A percentile compares a stretch with the other conserved stretches of the same genome.
Conservation (phyloP, 2,888 invertebrate species). For the Campoletis raptor region DNA sequence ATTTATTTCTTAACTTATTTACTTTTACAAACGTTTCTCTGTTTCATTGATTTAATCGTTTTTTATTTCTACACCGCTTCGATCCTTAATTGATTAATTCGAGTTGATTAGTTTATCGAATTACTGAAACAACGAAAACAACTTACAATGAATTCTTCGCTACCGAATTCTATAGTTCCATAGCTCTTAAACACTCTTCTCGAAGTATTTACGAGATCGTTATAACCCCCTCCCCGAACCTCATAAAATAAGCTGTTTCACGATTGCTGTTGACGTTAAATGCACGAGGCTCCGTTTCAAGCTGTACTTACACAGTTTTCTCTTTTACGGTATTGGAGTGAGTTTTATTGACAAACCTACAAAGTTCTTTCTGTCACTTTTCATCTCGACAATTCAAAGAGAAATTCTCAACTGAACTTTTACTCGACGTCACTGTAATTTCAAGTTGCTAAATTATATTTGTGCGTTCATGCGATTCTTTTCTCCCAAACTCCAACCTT, state of each 20-base stretch:
- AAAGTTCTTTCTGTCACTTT: not conserved
- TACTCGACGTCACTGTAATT: not conserved
- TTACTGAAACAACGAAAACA: not conserved
- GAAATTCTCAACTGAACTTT: not conserved
- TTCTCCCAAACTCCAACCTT: not conserved
- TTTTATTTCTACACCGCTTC: not conserved
- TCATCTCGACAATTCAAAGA: conserved; percentile 8
- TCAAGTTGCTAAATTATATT: not conserved
- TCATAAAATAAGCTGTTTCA: conserved; percentile 1
- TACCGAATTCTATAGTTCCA: not conserved
- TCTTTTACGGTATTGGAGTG: not conserved
- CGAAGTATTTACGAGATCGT: conserved; percentile 20
- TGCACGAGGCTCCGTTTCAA: conserved; percentile 12
- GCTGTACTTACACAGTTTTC: not conserved
- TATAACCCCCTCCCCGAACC: not conserved
- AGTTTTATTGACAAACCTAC: conserved; percentile 28
- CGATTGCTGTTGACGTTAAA: conserved; percentile 20
- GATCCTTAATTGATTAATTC: not conserved
- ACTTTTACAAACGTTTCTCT: not conserved
- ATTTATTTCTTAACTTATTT: not conserved
- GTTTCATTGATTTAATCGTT: not conserved
- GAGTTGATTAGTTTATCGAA: not conserved
- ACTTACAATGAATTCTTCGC: not conserved
- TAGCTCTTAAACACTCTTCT: conserved; percentile 13
- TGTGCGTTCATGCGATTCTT: not conserved